Evolutionary conservation across 2,888 invertebrate genomes (phyloP), one percentile per base, ranked within the genome.

Genomic region (Diloba caeruleocephala): DNA sequence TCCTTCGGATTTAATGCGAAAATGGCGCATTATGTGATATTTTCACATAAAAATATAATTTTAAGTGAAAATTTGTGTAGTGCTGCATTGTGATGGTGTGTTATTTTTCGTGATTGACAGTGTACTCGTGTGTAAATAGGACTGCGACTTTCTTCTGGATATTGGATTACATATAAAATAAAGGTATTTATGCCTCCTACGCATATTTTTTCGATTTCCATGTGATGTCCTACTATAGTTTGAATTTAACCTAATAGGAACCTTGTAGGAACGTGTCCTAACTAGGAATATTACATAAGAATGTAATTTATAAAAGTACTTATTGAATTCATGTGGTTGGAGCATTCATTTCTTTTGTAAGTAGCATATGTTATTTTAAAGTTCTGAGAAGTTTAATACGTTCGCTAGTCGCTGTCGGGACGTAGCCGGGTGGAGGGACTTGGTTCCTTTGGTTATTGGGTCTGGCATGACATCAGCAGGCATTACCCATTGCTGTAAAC

Each of bases 11-110:
- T 87, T 90, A 88, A 86, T 90, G 90, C 88, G 84, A 93, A 91
- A 93, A 93, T 93, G 93, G 88, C 90, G 92, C 88, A 90, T 87
- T 89, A 89, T 89, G 92, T 92, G 92, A 92, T 90, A 89, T 87
- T 87, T 90, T 89, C 91, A 90, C 90, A 81, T 82, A 85, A 86
- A 87, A 84, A 84, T 85, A 84, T 87, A 85, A 87, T 85, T 88
- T 76, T 84, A 89, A 87, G 93, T 92, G 92, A 89, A 89, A 88
- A 85, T 74, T 88, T 88, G 92, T 92, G 93, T 86, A 88, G 93
- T 93, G 92, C 81, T 82, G 80, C 84, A 81, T 88, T 88, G 93
- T 93, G 92, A 92, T 92, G 84, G 83, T 90, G 92, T 88, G 81
- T 82, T 87, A 82, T 76, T 87, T 87, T 88, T 82, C 78, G 84